Evolutionary conservation across 2,797 vertebrate species (phyloP).

Genomic region (Phrynocephalus guinanensis): DNA sequence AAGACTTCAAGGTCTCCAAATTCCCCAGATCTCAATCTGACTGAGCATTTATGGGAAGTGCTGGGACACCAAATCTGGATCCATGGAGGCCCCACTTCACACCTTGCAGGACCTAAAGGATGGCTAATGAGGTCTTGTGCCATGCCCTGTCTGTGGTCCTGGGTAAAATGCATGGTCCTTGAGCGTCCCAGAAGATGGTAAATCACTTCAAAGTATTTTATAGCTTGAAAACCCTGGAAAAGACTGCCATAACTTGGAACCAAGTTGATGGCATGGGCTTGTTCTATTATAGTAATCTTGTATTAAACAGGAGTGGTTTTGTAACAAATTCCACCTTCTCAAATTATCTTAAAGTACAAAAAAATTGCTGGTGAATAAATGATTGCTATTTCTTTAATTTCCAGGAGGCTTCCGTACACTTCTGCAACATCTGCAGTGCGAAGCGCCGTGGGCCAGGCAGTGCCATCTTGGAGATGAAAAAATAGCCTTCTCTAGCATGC

Average conservation of each 20-base stretch:
- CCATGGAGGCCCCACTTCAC: too few species aligned
- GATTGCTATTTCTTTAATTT: constrained; percentile 47
- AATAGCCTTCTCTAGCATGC: constrained; percentile 71
- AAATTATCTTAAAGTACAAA: not conserved
- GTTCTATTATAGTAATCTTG: not conserved
- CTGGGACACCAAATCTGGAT: too few species aligned
- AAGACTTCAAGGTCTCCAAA: too few species aligned
- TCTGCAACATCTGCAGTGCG: constrained; percentile 98
- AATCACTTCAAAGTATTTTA: too few species aligned
- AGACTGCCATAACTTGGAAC: not conserved
- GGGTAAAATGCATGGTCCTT: too few species aligned
- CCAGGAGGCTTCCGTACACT: constrained; percentile 87
- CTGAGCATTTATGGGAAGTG: too few species aligned
- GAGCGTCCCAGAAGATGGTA: not conserved
- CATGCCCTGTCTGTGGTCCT: too few species aligned
- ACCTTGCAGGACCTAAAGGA: too few species aligned
- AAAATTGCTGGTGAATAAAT: not conserved
- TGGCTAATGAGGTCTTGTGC: too few species aligned
- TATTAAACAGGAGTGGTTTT: not conserved
- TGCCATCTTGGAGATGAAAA: constrained; percentile 92
- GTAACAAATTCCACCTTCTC: too few species aligned
- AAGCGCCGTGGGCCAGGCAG: constrained; percentile 92
- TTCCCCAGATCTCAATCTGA: too few species aligned
- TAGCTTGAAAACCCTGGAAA: not conserved
- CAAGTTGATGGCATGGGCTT: not conserved